Conservation (phyloP, 2,888 invertebrate genomes). For the Melanchra persicariae region DNA sequence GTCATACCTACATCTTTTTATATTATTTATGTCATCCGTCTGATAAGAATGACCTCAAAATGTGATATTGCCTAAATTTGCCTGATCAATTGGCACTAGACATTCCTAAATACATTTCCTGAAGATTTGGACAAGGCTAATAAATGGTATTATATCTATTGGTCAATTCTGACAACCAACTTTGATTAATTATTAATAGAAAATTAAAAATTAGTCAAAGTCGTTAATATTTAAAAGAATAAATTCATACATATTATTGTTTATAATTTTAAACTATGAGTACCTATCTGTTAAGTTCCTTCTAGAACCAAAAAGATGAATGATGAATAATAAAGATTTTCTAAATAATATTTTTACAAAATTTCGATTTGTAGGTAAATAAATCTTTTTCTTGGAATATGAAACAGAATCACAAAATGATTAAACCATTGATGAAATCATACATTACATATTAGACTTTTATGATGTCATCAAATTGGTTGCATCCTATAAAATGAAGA, state of each 20-base stretch:
- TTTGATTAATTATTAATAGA: too few relatives aligned
- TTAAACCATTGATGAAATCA: not conserved
- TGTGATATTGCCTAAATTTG: slow-evolving; percentile 26
- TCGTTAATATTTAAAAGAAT: too few relatives aligned
- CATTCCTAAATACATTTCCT: slow-evolving; percentile 13
- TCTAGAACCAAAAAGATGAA: too few relatives aligned
- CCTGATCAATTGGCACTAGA: slow-evolving; percentile 41
- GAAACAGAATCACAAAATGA: not conserved
- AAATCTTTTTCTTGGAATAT: too few relatives aligned
- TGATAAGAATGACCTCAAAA: slow-evolving; percentile 60
- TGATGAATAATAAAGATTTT: too few relatives aligned
- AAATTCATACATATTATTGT: too few relatives aligned
- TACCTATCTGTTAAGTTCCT: too few relatives aligned
- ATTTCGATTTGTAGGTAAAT: too few relatives aligned
- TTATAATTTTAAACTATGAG: too few relatives aligned
- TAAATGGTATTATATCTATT: not conserved
- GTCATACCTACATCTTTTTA: slow-evolving; percentile 55
- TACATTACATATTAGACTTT: not conserved
- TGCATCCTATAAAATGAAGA: slow-evolving; percentile 6
- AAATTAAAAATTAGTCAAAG: too few relatives aligned
- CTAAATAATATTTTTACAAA: too few relatives aligned
- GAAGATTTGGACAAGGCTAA: slow-evolving; percentile 10
- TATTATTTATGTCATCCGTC: slow-evolving; percentile 48
- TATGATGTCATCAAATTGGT: slow-evolving; percentile 6
- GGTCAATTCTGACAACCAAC: not conserved